These are phyloP conservation scores for Clavelina lepadiformis DNA, from an alignment of 23 tunicate species.

Conservation along the genomic window DNA sequence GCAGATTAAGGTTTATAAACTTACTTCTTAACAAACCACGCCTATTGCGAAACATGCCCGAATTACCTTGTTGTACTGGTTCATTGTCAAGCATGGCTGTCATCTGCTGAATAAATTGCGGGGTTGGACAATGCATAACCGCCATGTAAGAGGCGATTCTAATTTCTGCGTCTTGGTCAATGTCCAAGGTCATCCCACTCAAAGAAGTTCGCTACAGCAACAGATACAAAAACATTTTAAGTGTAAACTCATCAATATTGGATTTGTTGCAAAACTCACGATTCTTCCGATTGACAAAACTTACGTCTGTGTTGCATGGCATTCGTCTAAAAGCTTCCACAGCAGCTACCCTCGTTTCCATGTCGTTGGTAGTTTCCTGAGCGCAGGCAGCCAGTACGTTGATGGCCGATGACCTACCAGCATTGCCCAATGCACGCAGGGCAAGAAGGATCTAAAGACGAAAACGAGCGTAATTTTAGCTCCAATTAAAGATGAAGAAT, in stretches of 20 bases:
- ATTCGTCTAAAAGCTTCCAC: slow-evolving; percentile 71
- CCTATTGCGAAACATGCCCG: background rate
- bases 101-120: slow-evolving; percentile 39
- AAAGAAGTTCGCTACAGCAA: slow-evolving; percentile 48
- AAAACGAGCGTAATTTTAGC: background rate
- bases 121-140: slow-evolving; percentile 81
- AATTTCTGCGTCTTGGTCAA: slow-evolving; percentile 56
- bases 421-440: slow-evolving; percentile 78
- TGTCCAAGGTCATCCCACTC: slow-evolving; percentile 24
- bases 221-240: background rate
- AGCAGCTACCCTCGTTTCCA: slow-evolving; percentile 86
- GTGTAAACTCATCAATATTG: background rate
- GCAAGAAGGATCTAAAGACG: slow-evolving; percentile 48
- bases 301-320: slow-evolving; percentile 78
- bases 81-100: slow-evolving; percentile 47
- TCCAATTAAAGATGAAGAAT: too few relatives aligned
- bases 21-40: background rate
- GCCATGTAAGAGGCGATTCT: slow-evolving; percentile 69
- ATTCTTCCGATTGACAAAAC: background rate
- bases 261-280: background rate
- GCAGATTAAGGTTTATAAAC: background rate
- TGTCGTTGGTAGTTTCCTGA: slow-evolving; percentile 42
- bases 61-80: slow-evolving; percentile 51
- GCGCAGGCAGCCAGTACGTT: slow-evolving; percentile 45
- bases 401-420: slow-evolving; percentile 47